Conservation (phyloP, 2,888 invertebrate genomes). For the Pseudanteris insignis region DNA sequence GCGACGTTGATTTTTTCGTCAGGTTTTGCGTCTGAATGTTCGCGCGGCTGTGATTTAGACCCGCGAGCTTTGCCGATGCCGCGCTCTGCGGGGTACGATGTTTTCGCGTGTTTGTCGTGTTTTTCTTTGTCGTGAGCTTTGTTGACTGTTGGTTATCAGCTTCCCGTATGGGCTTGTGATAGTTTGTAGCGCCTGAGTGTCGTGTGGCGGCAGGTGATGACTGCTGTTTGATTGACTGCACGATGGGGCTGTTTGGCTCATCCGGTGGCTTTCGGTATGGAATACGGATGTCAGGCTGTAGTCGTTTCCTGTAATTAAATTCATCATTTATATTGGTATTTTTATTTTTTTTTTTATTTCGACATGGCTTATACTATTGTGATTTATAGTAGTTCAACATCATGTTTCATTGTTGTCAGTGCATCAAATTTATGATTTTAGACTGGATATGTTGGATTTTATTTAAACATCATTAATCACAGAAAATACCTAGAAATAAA, state of each 20-base stretch:
- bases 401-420: no score
- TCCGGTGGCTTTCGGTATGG: slow-evolving; percentile 54
- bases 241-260: slow-evolving; percentile 52
- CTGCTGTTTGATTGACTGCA: slow-evolving; percentile 46
- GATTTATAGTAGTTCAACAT: background rate
- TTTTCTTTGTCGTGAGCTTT: slow-evolving; percentile 54
- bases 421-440: no score
- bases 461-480: no score
- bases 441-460: no score
- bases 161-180: slow-evolving; percentile 60
- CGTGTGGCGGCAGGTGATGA: slow-evolving; percentile 36
- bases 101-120: slow-evolving; percentile 53
- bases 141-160: slow-evolving; percentile 49
- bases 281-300: slow-evolving; percentile 57
- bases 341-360: no score
- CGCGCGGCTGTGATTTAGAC: slow-evolving; percentile 21
- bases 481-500: no score
- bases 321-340: no score
- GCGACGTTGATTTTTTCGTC: slow-evolving; percentile 35
- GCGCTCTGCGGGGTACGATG: slow-evolving; percentile 22
- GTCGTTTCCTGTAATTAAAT: slow-evolving; percentile 57
- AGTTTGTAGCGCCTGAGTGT: slow-evolving; percentile 35
- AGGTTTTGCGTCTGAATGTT: slow-evolving; percentile 34
- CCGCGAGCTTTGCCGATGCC: slow-evolving; percentile 8
- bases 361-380: no score